phyloP scores from a whole-genome alignment of 1,140 invertebrate species.

The Steinernema khuongi region DNA sequence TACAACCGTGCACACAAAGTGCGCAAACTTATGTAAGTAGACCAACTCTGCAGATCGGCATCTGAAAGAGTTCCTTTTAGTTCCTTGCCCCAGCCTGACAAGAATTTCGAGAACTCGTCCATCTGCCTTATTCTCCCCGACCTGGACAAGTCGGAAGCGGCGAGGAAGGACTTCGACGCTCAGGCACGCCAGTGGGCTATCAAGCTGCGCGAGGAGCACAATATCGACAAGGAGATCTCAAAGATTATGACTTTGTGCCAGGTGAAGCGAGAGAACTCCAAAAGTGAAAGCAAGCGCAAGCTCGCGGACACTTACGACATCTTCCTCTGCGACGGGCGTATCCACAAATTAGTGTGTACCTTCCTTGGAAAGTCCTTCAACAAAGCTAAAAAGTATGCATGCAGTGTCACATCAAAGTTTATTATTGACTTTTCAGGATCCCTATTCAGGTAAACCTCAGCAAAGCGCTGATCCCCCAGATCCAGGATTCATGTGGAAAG shows the following conservation, averaged over 20 bases:
- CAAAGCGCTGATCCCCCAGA: conserved; percentile 14
- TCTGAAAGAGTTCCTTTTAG: conserved; percentile 26
- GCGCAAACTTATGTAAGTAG: conserved; percentile 29
- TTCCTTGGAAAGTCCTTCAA: conserved; percentile 37
- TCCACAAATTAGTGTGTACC: conserved; percentile 20
- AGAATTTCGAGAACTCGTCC: conserved; percentile 24
- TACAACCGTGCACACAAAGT: conserved; percentile 16
- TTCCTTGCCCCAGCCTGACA: conserved; percentile 21
- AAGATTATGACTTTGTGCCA: conserved; percentile 36
- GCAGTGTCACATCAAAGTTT: not conserved
- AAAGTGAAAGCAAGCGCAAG: conserved; percentile 19
- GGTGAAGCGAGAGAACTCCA: conserved; percentile 29
- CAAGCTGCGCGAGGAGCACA: conserved; percentile 33
- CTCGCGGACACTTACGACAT: conserved; percentile 34
- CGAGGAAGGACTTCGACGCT: conserved; percentile 32
- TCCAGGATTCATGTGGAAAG: conserved; percentile 18
- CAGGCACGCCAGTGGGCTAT: conserved; percentile 34
- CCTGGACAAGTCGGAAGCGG: conserved; percentile 30
- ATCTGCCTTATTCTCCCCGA: conserved; percentile 38
- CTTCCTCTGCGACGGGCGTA: conserved; percentile 31
- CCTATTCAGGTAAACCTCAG: conserved; percentile 24
- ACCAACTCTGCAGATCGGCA: not conserved
- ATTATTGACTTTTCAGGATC: not conserved
- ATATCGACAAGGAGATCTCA: conserved; percentile 26
- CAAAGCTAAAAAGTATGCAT: conserved; percentile 36